Percentiles rank a stretch among this genome's conserved stretches.
Evolutionary conservation across 2,888 invertebrate species (phyloP).

Genomic region (Galeopsomyia nigrocyanea): DNA sequence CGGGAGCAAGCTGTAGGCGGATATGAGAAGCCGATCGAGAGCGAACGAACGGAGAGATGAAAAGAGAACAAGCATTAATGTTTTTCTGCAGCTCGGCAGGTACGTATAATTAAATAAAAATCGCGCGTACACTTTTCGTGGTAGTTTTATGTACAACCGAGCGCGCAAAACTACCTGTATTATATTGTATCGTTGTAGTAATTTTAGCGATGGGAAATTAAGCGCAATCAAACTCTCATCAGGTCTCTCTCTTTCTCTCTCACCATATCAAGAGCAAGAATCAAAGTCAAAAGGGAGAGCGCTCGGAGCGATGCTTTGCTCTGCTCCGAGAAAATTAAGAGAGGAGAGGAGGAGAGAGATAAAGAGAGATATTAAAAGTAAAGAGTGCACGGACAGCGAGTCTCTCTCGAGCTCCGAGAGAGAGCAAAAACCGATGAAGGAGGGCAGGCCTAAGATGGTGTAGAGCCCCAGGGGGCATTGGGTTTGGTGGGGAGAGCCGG

Average conservation of each 20-base stretch:
- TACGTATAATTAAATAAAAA: background rate
- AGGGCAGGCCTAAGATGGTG: constrained; percentile 35
- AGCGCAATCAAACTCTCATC: too few species aligned
- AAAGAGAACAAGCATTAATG: background rate
- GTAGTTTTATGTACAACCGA: too few species aligned
- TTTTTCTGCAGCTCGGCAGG: background rate
- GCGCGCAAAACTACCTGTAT: too few species aligned
- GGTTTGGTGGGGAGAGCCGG: constrained; percentile 65
- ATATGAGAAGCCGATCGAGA: constrained; percentile 23
- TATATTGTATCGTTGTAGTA: too few species aligned
- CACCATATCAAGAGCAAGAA: too few species aligned
- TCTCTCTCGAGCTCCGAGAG: constrained; percentile 53
- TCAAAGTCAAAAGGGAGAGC: too few species aligned
- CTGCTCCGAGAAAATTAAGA: background rate
- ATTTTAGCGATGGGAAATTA: too few species aligned
- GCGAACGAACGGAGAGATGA: constrained; percentile 12
- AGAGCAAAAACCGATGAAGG: constrained; percentile 12
- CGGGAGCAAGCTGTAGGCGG: constrained; percentile 37
- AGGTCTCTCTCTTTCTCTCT: too few species aligned
- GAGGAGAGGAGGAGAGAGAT: constrained; percentile 25
- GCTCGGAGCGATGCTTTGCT: background rate
- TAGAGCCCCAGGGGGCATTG: constrained; percentile 37
- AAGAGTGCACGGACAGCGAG: constrained; percentile 43
- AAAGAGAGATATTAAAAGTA: constrained; percentile 29
- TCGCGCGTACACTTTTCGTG: too few species aligned